phyloP scores from a whole-genome alignment of 2,113 vertebrate species.

The Bubalus kerabau region DNA sequence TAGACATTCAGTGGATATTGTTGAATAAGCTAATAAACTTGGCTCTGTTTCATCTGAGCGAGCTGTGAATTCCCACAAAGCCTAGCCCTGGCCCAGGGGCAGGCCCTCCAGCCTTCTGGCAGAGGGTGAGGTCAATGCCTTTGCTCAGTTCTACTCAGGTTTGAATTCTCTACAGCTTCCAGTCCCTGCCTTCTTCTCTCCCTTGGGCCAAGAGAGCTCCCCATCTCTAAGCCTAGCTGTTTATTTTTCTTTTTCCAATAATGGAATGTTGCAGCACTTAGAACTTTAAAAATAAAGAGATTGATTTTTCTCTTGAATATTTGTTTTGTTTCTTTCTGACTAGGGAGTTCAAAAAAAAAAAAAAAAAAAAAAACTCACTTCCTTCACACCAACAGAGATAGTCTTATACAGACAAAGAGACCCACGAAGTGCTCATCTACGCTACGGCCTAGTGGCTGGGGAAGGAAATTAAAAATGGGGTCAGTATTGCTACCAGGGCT shows the following conservation, averaged over 20 bases:
- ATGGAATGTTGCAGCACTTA: background rate
- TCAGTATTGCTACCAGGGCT: background rate
- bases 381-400: background rate
- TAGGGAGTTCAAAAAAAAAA: background rate
- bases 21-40: background rate
- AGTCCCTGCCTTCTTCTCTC: background rate
- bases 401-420: background rate
- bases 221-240: background rate
- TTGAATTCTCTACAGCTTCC: background rate
- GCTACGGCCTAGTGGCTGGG: background rate
- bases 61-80: background rate
- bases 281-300: slow-evolving; percentile 32
- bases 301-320: slow-evolving; percentile 39
- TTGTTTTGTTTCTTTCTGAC: slow-evolving; percentile 35
- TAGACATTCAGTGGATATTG: background rate
- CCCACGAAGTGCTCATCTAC: background rate
- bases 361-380: background rate
- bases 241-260: background rate
- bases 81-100: background rate
- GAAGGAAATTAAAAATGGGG: too few species aligned
- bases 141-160: accelerated
- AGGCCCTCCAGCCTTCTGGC: background rate
- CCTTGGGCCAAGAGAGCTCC: background rate
- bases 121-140: background rate
- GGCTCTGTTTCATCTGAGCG: background rate